Evolutionary conservation across 2,888 invertebrate genomes (phyloP), one percentile per base, ranked within the genome.

Genomic region (Corbicula japonica): DNA sequence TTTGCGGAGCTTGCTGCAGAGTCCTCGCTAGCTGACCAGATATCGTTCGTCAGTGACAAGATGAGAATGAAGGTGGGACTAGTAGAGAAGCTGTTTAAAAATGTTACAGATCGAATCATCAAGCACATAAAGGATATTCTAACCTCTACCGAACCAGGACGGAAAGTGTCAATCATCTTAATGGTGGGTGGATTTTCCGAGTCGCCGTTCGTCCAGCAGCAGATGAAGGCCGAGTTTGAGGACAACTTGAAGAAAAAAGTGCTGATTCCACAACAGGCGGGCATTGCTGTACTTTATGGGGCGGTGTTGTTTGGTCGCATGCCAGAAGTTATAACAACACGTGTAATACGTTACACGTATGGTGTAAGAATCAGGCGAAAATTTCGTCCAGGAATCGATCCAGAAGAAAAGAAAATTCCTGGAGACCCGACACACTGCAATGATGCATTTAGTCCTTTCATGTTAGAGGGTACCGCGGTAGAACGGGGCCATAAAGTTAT

Each of bases 151-250:
- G 50, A 48, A 1, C 41, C 30, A 8, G 61, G 61, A 5, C 38
- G 28, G 44, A 60, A 65, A 21, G 35, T 73, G 30, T 73, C 73
- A 10, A 48, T 73, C 6, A 73, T 73, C 26, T 63, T 73, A 12
- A 73, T 73, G 73, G 73, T 73, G 10, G 73, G 73, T 26, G 73
- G 73, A 3, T 73, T 73, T 41, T 65, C 73, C 6, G 73, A 73
- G 46, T 73, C 73, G 28, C 66, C 58, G 0, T 73, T 60, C 32
- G 65, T 65, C 3, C 65, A 65, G 18, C 12, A 65, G 4, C 15
- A 35, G 12, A 65, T 65, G 50, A 28, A 26, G 18, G 10, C n/a
- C 10, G 52, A 50, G 21, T 52, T 65, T 15, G 23, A 30, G 2
- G 52, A 52, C 4, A 34, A 50, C 15, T n/a, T 38, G 6, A 58